Conservation (phyloP, 2,888 invertebrate genomes). For the Drosophila incognita region DNA sequence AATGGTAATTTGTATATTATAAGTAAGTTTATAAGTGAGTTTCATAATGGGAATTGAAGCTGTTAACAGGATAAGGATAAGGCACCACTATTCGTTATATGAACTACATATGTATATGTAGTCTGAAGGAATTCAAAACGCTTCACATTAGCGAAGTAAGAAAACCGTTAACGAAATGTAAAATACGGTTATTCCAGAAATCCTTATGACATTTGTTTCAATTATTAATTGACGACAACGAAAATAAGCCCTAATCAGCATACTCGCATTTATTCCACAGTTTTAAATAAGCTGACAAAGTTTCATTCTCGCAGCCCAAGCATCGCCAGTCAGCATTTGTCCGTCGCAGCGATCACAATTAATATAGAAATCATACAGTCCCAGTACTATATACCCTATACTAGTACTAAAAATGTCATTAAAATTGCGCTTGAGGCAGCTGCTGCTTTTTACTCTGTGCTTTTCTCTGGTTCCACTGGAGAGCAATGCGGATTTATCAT, state of each 20-base stretch:
- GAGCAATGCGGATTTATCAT: conserved; percentile 54
- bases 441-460: conserved; percentile 40
- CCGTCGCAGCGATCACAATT: conserved; percentile 44
- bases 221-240: background rate
- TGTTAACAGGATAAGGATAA: background rate
- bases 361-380: background rate
- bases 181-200: background rate
- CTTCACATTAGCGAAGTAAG: background rate
- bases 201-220: background rate
- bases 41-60: too few relatives aligned
- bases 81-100: background rate
- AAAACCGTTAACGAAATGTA: background rate
- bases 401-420: conserved; percentile 24
- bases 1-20: background rate
- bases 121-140: background rate
- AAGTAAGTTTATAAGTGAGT: background rate
- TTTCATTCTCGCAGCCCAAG: conserved; percentile 56
- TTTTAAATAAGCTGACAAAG: conserved; percentile 42
- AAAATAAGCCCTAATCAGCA: conserved; percentile 22
- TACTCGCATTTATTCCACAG: conserved; percentile 23
- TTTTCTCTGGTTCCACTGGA: conserved; percentile 30
- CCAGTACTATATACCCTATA: background rate
- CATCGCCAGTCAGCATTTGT: conserved; percentile 66
- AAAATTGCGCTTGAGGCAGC: conserved; percentile 14
- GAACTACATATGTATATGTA: background rate